Evolutionary conservation across 2,888 invertebrate genomes (phyloP), one percentile per base, ranked within the genome.

Genomic region (Poecilus cupreus): DNA sequence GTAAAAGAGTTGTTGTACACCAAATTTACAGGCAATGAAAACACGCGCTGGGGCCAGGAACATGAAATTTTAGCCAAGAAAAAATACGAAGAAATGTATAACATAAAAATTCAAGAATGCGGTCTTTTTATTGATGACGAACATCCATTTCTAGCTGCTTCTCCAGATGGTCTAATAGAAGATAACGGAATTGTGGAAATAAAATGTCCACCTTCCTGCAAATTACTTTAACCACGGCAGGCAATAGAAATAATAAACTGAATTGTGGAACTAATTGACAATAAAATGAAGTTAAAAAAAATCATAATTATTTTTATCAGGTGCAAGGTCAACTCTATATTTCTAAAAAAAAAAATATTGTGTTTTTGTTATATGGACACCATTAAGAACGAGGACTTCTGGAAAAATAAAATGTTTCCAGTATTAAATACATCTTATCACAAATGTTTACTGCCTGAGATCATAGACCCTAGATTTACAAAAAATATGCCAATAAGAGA

Each of bases 111-210:
- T 16, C 6, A 2, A 2, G 20, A 76, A 8, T 83, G 82, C 60
- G 82, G 82, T n/a, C 24, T 83, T n/a, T 82, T 82, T 64, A 78
- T 83, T 24, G 81, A 83, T 78, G 10, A 26, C 3, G 64, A 18
- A 3, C 6, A 68, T n/a, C 78, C 78, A 3, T 78, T 43, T 72
- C 22, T 83, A 32, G 82, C 80, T 20, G 81, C 81, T 24, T 76
- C 80, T 13, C 82, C 82, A 26, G 81, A 83, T 77, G 83, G 83
- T 39, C 18, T 82, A 22, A 37, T 82, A 22, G 68, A 72, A n/a
- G 39, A 81, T 18, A 57, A 80, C 26, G 49, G 70, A 11, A 54
- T 79, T 26, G 8, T 82, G 8, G 82, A 82, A 75, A 74, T 82
- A 20, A 82, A 82, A 79, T 82, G 72, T 39, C 82, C 82, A 13